Percentiles rank a stretch among this genome's conserved stretches.
phyloP scores from a whole-genome alignment of 2,113 vertebrate genomes.

The Vulpes ferrilata region DNA sequence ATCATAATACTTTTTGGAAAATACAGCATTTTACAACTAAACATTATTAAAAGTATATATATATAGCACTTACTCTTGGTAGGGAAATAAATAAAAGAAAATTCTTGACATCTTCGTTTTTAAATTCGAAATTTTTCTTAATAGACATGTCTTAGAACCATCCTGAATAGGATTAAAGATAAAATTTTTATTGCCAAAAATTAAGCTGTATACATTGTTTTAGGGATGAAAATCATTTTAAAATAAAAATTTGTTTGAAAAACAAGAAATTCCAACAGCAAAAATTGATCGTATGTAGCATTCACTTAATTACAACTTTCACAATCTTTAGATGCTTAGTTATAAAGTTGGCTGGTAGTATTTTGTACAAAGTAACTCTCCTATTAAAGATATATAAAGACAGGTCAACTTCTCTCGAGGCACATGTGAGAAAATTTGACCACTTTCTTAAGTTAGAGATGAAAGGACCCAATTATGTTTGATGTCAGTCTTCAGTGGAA shows the following conservation, averaged over 20 bases:
- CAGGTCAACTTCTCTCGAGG: neutral
- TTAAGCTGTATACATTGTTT: neutral
- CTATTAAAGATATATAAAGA: constrained; percentile 47
- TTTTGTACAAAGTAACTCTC: neutral
- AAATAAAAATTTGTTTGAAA: neutral
- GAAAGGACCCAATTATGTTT: constrained; percentile 71
- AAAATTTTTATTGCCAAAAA: neutral
- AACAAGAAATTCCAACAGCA: neutral
- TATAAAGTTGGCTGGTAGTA: neutral
- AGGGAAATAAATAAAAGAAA: neutral
- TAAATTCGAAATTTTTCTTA: neutral
- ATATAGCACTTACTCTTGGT: neutral
- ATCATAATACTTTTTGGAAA: neutral
- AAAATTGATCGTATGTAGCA: neutral
- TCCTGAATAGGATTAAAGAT: neutral
- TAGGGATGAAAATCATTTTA: neutral
- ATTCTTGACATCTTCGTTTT: neutral
- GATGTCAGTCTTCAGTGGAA: constrained; percentile 30
- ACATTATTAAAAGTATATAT: neutral
- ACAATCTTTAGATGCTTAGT: neutral
- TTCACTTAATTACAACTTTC: neutral
- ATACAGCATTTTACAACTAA: neutral
- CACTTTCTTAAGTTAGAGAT: constrained; percentile 64
- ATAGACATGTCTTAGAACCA: neutral
- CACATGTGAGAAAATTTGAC: constrained; percentile 49